Percentiles rank a stretch among this genome's conserved stretches.
Conservation (phyloP, 2,797 vertebrate genomes). For the Mormyrops attenuatus region DNA sequence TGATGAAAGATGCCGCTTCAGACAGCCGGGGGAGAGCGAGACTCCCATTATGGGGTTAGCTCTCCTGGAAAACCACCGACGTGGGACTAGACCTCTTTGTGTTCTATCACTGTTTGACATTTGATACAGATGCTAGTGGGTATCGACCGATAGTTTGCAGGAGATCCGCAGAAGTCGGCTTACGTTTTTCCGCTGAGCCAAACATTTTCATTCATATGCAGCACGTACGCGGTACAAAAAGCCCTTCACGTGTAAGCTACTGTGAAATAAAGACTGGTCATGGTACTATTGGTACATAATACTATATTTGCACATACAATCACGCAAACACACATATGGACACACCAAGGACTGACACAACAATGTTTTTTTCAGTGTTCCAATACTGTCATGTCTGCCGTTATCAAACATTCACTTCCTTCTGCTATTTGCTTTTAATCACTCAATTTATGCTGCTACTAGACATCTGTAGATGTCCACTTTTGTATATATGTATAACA, state of each 20-base stretch:
- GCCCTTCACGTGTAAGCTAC: background rate
- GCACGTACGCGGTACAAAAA: background rate
- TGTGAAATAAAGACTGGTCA: background rate
- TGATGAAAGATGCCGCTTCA: constrained; percentile 65
- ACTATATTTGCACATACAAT: background rate
- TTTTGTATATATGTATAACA: background rate
- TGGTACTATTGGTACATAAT: background rate
- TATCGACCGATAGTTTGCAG: background rate
- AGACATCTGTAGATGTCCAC: background rate
- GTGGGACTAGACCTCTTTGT: background rate
- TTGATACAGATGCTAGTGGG: background rate
- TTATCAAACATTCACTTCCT: background rate
- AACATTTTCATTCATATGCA: background rate
- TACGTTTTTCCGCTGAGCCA: constrained; percentile 7
- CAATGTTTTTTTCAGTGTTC: background rate
- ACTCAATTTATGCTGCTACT: background rate
- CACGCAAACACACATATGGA: background rate
- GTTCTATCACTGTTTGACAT: background rate
- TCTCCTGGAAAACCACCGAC: background rate
- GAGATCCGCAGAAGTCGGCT: background rate
- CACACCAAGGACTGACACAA: background rate
- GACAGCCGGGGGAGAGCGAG: constrained; percentile 61
- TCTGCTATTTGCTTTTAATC: background rate
- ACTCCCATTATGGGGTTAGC: constrained; percentile 35
- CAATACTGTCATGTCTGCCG: background rate